These are phyloP conservation scores for Podarcis lilfordi DNA, from an alignment of 2,797 vertebrate species.

Conservation along the genomic window DNA sequence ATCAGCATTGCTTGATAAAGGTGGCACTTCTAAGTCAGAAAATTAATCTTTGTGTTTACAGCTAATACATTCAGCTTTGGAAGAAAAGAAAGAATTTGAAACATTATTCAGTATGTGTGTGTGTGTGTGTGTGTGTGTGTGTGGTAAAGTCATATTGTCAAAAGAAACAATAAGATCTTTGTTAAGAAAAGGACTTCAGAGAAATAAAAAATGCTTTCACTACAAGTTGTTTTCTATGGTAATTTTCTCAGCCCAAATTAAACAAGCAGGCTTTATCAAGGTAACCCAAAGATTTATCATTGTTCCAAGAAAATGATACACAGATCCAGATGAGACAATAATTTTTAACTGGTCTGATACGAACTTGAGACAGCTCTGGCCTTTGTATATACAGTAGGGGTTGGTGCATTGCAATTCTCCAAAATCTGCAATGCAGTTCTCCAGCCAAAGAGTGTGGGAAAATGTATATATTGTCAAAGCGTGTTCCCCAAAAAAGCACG, in stretches of 20 bases:
- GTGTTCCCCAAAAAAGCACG: too few species aligned
- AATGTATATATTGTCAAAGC: too few species aligned
- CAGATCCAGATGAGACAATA: background rate
- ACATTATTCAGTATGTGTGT: too few species aligned
- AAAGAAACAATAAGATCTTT: background rate
- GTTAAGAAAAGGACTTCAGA: background rate
- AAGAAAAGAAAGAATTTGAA: conserved; percentile 39
- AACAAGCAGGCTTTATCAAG: background rate
- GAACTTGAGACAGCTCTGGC: background rate
- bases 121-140: too few species aligned
- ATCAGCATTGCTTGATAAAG: conserved; percentile 23
- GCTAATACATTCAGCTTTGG: conserved; percentile 9
- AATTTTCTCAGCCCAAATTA: conserved; percentile 32
- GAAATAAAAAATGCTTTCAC: conserved; percentile 10
- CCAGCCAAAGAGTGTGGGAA: too few species aligned
- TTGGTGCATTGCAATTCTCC: too few species aligned
- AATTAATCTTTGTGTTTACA: conserved; percentile 34
- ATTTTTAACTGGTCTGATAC: background rate
- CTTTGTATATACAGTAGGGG: background rate
- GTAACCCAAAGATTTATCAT: conserved; percentile 1
- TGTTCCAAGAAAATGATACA: background rate
- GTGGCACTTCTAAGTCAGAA: conserved; percentile 32
- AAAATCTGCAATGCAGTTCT: too few species aligned
- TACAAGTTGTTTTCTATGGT: conserved; percentile 33
- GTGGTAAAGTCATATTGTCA: background rate